A percentile compares a stretch with the other conserved stretches of the same genome.
phyloP scores from a whole-genome alignment of 2,888 invertebrate species.

The Apodemia mormo region DNA sequence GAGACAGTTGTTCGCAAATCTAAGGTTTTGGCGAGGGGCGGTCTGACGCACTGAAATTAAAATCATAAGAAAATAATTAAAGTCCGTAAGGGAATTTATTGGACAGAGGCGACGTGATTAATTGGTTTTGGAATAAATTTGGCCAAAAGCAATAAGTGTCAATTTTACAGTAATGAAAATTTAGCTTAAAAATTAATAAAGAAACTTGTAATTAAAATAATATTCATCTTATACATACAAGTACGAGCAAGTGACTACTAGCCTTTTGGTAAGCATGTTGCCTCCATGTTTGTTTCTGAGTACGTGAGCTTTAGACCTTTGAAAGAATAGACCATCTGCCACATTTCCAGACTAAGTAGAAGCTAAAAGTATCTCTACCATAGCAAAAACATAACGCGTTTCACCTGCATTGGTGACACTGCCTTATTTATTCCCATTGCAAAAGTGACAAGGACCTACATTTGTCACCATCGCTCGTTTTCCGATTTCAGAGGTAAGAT shows the following conservation, averaged over 20 bases:
- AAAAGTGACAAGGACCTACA: too few relatives aligned
- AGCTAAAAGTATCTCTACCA: too few relatives aligned
- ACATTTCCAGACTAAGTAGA: too few relatives aligned
- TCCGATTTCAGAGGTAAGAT: too few relatives aligned
- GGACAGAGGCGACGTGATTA: slow-evolving; percentile 77
- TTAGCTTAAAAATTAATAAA: slow-evolving; percentile 66
- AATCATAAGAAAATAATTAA: slow-evolving; percentile 83
- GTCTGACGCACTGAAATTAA: slow-evolving; percentile 64
- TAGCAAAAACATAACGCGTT: too few relatives aligned
- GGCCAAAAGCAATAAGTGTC: slow-evolving; percentile 76
- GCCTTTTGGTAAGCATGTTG: neutral
- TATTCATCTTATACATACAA: neutral
- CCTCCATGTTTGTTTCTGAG: too few relatives aligned
- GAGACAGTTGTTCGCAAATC: slow-evolving; percentile 61
- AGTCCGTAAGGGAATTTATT: slow-evolving; percentile 80
- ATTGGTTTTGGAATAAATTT: slow-evolving; percentile 72
- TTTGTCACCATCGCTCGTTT: too few relatives aligned
- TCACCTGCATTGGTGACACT: too few relatives aligned
- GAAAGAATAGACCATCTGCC: neutral
- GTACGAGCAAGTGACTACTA: neutral
- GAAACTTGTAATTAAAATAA: slow-evolving; percentile 38
- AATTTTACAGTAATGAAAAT: slow-evolving; percentile 67
- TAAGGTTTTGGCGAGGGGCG: slow-evolving; percentile 43
- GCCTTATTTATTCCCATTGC: too few relatives aligned
- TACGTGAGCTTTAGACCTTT: too few relatives aligned